Evolutionary conservation across 92 coral and sea anemone genomes (phyloP), one percentile per base, ranked within the genome.

Genomic region (Paragorgia papillata): DNA sequence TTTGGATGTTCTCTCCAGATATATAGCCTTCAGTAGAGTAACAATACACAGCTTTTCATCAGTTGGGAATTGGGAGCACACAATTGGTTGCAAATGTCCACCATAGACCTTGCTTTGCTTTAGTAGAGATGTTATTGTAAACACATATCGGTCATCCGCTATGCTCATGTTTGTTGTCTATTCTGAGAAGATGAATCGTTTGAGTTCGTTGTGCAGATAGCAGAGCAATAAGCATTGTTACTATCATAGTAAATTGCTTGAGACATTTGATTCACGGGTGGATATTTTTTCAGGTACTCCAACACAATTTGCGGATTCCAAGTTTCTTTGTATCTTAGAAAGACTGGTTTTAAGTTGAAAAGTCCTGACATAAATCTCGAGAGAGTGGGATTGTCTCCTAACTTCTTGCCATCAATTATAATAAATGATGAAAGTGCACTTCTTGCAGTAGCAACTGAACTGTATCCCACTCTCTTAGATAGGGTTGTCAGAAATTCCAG

Each of bases 181-280:
- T 29, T 28, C 79, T 69, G 31, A 87, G 73, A 15, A 31, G 19
- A 32, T 79, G 69, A 9, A 87, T 63, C 2, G 87, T 80, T 63
- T 84, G 85, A 8, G 88, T 66, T 54, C 86, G 37, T 48, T 85
- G 89, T 21, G 85, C 86, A n/a, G 83, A 53, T 33, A 76, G 35
- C n/a, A 82, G 63, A 33, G 84, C 83, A 64, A 85, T 63, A 9
- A 86, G 39, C 84, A 82, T 86, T 2, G 66, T 73, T 70, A 87
- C 19, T 71, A 43, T 79, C 12, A 78, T 24, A 9, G 85, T 84
- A 17, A 84, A 73, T 26, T 54, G 74, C 58, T 79, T 84, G 1
- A 84, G 88, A 79, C 43, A 84, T 39, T 10, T 57, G 54, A 31
- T 44, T 74, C 27, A 26, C 35, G 2, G 48, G 50, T 68, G 80